Evolutionary conservation across 2,888 invertebrate genomes (phyloP).

Genomic region (Apamea anceps): DNA sequence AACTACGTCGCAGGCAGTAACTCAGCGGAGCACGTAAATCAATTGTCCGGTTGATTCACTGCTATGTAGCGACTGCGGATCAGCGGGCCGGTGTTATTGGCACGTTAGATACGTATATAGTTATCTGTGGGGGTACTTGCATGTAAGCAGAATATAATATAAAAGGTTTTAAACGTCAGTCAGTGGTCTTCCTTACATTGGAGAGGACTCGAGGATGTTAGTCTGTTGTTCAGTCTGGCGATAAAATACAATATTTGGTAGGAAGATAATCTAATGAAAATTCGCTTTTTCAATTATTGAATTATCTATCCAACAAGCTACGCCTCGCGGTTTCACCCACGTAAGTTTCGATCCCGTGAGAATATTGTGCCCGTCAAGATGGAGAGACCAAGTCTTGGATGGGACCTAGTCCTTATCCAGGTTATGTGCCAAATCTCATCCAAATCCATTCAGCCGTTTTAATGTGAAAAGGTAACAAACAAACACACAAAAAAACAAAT

Average conservation of each 20-base stretch:
- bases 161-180: constrained; percentile 3
- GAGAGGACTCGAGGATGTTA: not conserved
- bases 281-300: not conserved
- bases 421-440: too few relatives aligned
- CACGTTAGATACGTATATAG: constrained; percentile 12
- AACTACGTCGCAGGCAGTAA: constrained; percentile 38
- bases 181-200: not conserved
- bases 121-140: not conserved
- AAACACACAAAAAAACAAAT: too few relatives aligned
- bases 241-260: not conserved
- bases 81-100: constrained; percentile 23
- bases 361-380: too few relatives aligned
- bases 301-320: not conserved
- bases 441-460: too few relatives aligned
- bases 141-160: not conserved
- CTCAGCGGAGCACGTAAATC: constrained; percentile 58
- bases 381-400: too few relatives aligned
- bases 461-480: too few relatives aligned
- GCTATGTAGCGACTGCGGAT: constrained; percentile 35
- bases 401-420: too few relatives aligned
- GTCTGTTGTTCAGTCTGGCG: not conserved
- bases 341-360: too few relatives aligned
- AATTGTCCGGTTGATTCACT: constrained; percentile 60
- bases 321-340: too few relatives aligned
- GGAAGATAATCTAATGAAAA: not conserved